Evolutionary conservation across 2,113 vertebrate species (phyloP), one percentile per base, ranked within the genome.

Genomic region (Origma solitaria): DNA sequence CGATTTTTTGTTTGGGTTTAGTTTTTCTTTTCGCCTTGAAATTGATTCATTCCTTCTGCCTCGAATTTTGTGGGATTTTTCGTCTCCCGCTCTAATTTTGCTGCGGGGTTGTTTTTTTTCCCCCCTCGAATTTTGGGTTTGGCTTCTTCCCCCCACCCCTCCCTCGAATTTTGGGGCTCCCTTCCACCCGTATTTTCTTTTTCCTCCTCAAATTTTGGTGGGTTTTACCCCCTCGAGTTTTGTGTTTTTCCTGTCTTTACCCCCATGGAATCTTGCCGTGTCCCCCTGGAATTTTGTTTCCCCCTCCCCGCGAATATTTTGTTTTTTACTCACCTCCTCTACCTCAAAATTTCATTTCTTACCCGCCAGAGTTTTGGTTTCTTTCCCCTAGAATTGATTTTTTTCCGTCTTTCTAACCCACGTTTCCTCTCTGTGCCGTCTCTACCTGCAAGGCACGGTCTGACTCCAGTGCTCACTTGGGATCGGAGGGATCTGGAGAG

Each of bases 391-490:
- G 24, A 54, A 35, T 4, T 42, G 44, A 45, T 17, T 35, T 30
- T 38, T 11, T 1, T 0, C 3, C 13, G 9, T 7, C n/a, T 24
- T n/a, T 31, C n/a, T 38, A 13, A 54, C 12, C 6, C 23, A 0
- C 2, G 1, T 42, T 71, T 85, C 28, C 12, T 56, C 0, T 1
- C 57, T 47, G 31, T 47, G 66, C 56, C 0, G 2, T 37, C 28
- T 21, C 40, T 31, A 45, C 44, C 23, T 4, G 7, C 15, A 4
- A 7, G 35, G 66, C n/a, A 58, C 2, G 2, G 45, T 30, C 7
- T 28, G 40, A 3, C 0, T 61, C 23, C 6, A 2, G 28, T 4
- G 0, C 27, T 44, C 14, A 7, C 5, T 4, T 6, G 35, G 64
- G 8, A 16, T 60, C 2, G 0, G 42, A 54, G 80, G 33, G 33